Percentiles rank a stretch among this genome's conserved stretches.
These are phyloP conservation scores for Microhierax caerulescens DNA, from an alignment of 2,797 vertebrate species.

Conservation along the genomic window DNA sequence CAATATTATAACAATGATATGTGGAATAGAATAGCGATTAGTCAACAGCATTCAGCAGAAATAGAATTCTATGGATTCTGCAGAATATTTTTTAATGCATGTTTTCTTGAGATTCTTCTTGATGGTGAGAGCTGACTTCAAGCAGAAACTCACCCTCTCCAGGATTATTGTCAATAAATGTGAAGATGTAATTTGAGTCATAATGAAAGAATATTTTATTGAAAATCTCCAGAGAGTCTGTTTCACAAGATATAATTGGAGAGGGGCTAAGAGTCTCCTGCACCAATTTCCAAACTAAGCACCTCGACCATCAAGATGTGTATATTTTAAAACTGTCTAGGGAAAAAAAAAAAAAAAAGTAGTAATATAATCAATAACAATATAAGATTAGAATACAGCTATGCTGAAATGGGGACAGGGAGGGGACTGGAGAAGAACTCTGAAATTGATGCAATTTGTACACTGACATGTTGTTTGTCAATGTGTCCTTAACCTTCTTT, in stretches of 20 bases:
- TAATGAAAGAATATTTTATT: constrained; percentile 69
- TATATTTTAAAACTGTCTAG: constrained; percentile 5
- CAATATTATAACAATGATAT: neutral
- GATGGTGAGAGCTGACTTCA: neutral
- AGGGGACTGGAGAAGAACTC: neutral
- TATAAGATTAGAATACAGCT: neutral
- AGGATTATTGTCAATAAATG: constrained; percentile 24
- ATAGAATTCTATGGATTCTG: neutral
- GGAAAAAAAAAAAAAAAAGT: neutral
- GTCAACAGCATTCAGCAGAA: neutral
- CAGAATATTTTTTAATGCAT: neutral
- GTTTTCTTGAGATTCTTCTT: neutral
- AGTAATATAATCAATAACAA: constrained; percentile 42
- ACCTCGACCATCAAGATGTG: constrained; percentile 4
- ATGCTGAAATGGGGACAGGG: neutral
- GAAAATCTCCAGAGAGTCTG: constrained; percentile 45
- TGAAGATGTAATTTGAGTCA: constrained; percentile 48
- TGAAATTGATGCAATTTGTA: neutral
- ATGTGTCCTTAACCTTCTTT: neutral
- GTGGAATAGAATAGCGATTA: neutral
- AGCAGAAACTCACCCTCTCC: neutral
- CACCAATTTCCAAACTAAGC: constrained; percentile 56
- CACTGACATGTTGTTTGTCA: neutral
- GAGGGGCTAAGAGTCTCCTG: neutral
- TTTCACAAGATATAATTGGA: constrained; percentile 51